phyloP scores from a whole-genome alignment of 2,797 vertebrate genomes.

The Enteromius paludinosus region DNA sequence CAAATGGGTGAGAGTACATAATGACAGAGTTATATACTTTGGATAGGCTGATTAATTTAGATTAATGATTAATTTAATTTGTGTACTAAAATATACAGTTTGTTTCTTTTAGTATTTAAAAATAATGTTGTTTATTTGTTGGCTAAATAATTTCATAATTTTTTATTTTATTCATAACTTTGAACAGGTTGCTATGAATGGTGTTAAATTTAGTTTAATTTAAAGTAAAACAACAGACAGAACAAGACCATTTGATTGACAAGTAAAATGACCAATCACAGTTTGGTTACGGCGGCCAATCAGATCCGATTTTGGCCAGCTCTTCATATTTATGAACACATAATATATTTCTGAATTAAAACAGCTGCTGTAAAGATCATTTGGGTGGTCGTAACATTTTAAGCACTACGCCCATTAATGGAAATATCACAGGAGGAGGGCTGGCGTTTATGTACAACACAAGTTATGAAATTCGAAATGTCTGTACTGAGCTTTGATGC shows the following conservation, averaged over 20 bases:
- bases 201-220: too few relatives aligned
- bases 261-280: not conserved
- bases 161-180: not conserved
- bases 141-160: too few relatives aligned
- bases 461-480: slow-evolving; percentile 6
- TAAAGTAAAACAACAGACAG: not conserved
- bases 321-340: not conserved
- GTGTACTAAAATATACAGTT: not conserved
- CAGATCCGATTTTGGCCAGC: not conserved
- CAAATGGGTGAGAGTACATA: not conserved
- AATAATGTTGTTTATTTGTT: too few relatives aligned
- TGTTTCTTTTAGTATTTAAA: not conserved
- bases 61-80: not conserved
- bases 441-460: not conserved
- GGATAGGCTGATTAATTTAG: not conserved
- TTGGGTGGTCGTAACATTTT: not conserved
- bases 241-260: not conserved
- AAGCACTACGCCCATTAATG: slow-evolving; percentile 1
- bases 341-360: not conserved
- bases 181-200: not conserved
- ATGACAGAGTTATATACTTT: not conserved
- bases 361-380: slow-evolving; percentile 1
- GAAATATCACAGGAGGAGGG: slow-evolving; percentile 27
- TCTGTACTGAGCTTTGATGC: slow-evolving; percentile 29
- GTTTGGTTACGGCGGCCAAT: not conserved